These are phyloP conservation scores for Bombus sylvicola DNA, from an alignment of 1,140 invertebrate species.

Conservation along the genomic window DNA sequence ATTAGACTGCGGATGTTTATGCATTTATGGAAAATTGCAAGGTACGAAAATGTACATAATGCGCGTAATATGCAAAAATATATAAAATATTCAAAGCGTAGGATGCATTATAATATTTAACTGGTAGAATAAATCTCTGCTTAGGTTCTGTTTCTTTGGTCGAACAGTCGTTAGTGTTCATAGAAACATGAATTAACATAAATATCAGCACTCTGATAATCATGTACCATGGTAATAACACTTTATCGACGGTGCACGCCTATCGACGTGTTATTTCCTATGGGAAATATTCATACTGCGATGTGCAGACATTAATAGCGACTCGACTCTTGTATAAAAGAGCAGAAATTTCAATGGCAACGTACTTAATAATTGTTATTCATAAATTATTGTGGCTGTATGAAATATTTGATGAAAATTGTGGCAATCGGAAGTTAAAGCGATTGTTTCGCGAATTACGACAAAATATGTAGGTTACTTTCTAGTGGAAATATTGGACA, in stretches of 20 bases:
- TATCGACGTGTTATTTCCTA: background rate
- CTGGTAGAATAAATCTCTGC: background rate
- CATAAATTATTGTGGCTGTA: background rate
- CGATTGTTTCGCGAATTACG: background rate
- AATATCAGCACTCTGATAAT: background rate
- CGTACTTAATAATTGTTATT: background rate
- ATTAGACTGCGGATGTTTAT: background rate
- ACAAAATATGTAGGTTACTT: background rate
- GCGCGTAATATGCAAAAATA: background rate
- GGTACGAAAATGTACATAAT: background rate
- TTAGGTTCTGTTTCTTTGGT: background rate
- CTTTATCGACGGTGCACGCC: background rate
- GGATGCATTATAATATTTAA: background rate
- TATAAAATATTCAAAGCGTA: background rate
- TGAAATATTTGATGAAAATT: background rate
- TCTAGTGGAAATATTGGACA: background rate
- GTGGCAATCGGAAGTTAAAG: background rate
- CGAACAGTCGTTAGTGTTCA: background rate
- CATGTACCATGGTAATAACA: background rate
- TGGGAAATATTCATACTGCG: background rate
- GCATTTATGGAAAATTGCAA: background rate
- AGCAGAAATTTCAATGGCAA: background rate
- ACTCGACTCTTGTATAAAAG: background rate
- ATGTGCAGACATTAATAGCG: no score
- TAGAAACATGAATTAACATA: background rate